Evolutionary conservation across 2,113 vertebrate genomes (phyloP).

Genomic region (Fulica atra): DNA sequence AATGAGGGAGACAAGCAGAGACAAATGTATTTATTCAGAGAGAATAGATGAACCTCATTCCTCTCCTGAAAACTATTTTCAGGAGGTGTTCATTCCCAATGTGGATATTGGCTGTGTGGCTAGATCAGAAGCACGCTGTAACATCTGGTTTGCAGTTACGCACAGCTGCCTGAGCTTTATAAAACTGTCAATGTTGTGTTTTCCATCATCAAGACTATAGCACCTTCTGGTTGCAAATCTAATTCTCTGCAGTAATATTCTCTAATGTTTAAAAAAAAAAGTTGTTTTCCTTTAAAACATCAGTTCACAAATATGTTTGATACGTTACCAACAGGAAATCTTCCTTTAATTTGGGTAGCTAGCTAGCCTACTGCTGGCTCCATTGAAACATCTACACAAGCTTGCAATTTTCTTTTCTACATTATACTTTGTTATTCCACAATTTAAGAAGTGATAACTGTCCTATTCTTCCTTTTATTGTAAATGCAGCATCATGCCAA

Average conservation of each 20-base stretch:
- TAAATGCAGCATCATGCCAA: background rate
- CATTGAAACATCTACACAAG: background rate
- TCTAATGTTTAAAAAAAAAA: background rate
- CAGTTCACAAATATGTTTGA: background rate
- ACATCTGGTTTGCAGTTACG: constrained; percentile 1
- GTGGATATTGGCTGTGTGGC: background rate
- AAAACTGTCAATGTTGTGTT: background rate
- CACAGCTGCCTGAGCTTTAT: background rate
- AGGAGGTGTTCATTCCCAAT: background rate
- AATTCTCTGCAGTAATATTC: background rate
- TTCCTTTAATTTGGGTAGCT: background rate
- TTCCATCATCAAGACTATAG: background rate
- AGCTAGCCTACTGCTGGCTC: background rate
- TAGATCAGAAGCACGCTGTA: background rate
- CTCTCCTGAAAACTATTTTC: background rate
- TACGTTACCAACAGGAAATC: background rate
- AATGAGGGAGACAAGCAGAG: background rate
- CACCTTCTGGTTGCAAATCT: background rate
- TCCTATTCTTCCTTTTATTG: background rate
- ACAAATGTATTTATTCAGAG: background rate
- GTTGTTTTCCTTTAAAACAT: background rate
- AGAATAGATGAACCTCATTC: background rate
- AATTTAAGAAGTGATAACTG: background rate
- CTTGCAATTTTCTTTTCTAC: background rate
- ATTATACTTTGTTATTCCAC: background rate